A percentile compares a stretch with the other conserved stretches of the same genome.
Evolutionary conservation across 2,113 vertebrate genomes (phyloP).

Genomic region (Oncorhynchus clarkii): DNA sequence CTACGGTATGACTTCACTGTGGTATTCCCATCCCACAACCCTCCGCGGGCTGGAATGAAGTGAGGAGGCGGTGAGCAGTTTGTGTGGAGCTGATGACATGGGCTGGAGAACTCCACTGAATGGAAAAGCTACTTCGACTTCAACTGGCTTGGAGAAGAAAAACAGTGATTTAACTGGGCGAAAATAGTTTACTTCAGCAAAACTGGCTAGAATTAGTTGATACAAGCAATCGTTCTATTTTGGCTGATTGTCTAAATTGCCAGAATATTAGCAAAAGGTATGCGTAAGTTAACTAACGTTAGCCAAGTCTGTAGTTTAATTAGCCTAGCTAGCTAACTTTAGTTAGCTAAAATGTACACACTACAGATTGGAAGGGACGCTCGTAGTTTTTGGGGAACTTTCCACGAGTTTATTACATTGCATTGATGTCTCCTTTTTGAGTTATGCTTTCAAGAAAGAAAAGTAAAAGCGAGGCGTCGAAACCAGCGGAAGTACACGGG

Average conservation of each 20-base stretch:
- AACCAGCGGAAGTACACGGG: constrained; percentile 94
- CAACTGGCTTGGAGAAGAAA: too few relatives aligned
- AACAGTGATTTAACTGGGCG: too few relatives aligned
- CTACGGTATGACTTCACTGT: too few relatives aligned
- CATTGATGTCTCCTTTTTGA: constrained; percentile 56
- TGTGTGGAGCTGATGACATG: constrained; percentile 13
- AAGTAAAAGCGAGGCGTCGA: constrained; percentile 93
- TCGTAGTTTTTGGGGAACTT: constrained; percentile 30
- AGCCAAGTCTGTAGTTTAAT: constrained; percentile 81
- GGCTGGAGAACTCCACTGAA: constrained; percentile 1
- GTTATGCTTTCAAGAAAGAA: constrained; percentile 96
- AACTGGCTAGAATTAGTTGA: too few relatives aligned
- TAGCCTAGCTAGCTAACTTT: constrained; percentile 62
- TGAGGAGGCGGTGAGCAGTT: constrained; percentile 3
- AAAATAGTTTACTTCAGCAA: too few relatives aligned
- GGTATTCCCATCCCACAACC: constrained; percentile 30
- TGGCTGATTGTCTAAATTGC: too few relatives aligned
- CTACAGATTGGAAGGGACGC: constrained; percentile 18
- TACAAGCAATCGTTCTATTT: too few relatives aligned
- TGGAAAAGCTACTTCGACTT: constrained; percentile 10
- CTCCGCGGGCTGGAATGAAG: constrained; percentile 17
- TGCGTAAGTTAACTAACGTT: constrained; percentile 2
- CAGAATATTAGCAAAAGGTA: too few relatives aligned
- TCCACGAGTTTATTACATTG: constrained; percentile 39
- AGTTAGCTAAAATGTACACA: constrained; percentile 45